These are phyloP conservation scores for Bombus turneri DNA, from an alignment of 1,140 invertebrate genomes.

Conservation along the genomic window DNA sequence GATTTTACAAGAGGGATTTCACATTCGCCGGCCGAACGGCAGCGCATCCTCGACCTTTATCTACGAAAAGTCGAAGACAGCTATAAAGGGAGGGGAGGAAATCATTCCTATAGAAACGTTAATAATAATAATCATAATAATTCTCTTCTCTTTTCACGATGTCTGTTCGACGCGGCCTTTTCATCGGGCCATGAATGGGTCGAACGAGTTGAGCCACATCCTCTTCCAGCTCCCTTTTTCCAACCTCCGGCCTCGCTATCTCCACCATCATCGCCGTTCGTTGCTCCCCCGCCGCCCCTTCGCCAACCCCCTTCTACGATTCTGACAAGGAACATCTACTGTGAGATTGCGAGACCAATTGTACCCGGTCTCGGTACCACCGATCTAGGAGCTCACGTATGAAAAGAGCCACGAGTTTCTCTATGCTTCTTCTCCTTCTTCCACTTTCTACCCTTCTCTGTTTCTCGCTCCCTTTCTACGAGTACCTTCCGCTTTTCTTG, in stretches of 20 bases:
- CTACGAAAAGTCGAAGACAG: conserved; percentile 74
- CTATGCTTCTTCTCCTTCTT: conserved; percentile 35
- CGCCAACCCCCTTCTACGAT: conserved; percentile 1
- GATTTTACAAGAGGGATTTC: conserved; percentile 48
- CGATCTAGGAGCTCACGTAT: conserved; percentile 67
- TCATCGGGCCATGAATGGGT: conserved; percentile 79
- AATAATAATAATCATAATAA: conserved; percentile 81
- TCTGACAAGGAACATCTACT: conserved; percentile 62
- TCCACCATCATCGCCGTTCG: conserved; percentile 50
- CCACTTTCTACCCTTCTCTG: conserved; percentile 12
- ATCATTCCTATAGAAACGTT: conserved; percentile 80
- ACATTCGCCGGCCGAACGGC: conserved; percentile 38
- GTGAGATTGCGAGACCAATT: conserved; percentile 61
- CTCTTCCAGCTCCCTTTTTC: conserved; percentile 70
- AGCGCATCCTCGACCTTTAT: conserved; percentile 64
- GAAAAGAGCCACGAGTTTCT: conserved; percentile 59
- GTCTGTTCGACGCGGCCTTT: conserved; percentile 78
- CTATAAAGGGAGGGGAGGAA: conserved; percentile 69
- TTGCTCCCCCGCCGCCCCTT: conserved; percentile 20
- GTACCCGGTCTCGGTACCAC: conserved; percentile 37
- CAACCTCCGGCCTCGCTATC: conserved; percentile 55
- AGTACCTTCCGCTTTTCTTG: conserved; percentile 44
- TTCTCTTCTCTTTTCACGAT: conserved; percentile 78
- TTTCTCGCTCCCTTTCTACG: neutral
- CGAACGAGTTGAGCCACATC: conserved; percentile 80